Evolutionary conservation across 2,113 vertebrate genomes (phyloP).

Genomic region (Cavia aperea): DNA sequence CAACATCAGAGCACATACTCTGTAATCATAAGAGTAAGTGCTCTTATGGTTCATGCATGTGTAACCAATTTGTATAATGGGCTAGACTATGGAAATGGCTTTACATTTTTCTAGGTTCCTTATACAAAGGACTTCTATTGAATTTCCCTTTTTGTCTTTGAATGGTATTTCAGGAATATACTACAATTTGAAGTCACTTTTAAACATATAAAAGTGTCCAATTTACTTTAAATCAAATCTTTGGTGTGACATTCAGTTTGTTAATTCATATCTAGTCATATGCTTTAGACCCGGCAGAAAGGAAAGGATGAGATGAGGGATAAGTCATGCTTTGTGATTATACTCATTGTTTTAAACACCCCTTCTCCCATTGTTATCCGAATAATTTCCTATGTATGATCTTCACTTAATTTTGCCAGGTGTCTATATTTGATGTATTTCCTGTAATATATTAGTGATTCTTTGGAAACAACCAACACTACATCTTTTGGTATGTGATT

Average conservation of each 20-base stretch:
- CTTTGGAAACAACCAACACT: neutral
- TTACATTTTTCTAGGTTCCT: neutral
- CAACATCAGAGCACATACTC: neutral
- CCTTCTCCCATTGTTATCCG: neutral
- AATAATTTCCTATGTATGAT: neutral
- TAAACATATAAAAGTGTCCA: neutral
- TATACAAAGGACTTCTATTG: neutral
- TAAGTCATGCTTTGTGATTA: neutral
- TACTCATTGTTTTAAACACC: neutral
- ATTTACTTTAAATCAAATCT: neutral
- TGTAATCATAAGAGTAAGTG: neutral
- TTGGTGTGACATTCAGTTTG: neutral
- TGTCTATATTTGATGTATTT: neutral
- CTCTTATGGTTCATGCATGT: neutral
- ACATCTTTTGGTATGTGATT: neutral
- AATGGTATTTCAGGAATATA: neutral
- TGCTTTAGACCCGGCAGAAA: neutral
- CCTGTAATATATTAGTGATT: neutral
- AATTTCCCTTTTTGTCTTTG: neutral
- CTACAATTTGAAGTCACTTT: neutral
- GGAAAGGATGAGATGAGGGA: rapidly evolving
- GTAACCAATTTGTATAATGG: neutral
- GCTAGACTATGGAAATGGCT: neutral
- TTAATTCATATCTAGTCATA: neutral
- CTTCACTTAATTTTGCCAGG: neutral